Evolutionary conservation across 2,113 vertebrate species (phyloP), one percentile per base, ranked within the genome.

Genomic region (Oryzias melastigma): DNA sequence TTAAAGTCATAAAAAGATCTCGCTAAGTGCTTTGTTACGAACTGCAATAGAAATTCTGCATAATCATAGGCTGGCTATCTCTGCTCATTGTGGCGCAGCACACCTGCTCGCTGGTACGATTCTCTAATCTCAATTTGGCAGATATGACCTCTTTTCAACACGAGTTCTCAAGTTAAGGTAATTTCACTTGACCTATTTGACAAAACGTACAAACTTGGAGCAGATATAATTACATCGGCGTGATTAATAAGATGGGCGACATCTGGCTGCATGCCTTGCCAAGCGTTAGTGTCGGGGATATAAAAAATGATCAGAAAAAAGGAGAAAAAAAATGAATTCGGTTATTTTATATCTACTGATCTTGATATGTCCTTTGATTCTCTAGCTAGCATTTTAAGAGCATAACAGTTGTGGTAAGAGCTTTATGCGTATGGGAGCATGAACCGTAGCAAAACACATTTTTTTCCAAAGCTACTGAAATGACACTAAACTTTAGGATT

Each of bases 401-500:
- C 81, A 73, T 72, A 83, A 95, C 91, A 93, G 92, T 93, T 90
- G 93, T 94, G 94, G 92, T 93, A 92, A 91, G 93, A 92, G 81
- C 77, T 92, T 93, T 93, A 94, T 93, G 94, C 94, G 85, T 70
- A 65, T 24, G 78, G 83, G 85, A 89, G 82, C 82, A 77, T 77
- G 77, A 75, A 78, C 75, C 78, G 82, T 80, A 84, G 83, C 84
- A 85, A 88, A 35, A 35, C 35, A 86, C 81, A 85, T 83, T 72
- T 75, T 75, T 83, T 72, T 75, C 74, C 73, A 85, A 89, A 85
- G 83, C 81, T 84, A 87, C 86, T 96, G 93, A 97, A 94, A 96
- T 93, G 91, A 96, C 93, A 95, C 91, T 91, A 93, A 93, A 91
- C 91, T 94, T 94, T 93, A 94, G 92, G 84, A 87, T 87, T 96